Conservation (phyloP, 2,113 vertebrate species). For the Rostratula benghalensis region DNA sequence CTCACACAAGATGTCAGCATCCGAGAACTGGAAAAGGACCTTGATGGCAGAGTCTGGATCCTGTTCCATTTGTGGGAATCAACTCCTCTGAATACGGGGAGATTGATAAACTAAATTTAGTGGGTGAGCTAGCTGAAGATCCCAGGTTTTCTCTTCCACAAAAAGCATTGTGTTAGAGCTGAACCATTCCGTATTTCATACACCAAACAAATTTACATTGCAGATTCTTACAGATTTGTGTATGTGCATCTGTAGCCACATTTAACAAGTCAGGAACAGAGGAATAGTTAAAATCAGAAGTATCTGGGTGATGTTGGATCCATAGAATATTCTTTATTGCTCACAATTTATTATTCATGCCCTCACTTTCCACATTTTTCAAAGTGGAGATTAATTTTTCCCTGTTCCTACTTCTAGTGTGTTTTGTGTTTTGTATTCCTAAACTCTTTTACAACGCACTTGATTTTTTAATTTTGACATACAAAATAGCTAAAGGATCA, state of each 20-base stretch:
- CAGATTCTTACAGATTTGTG: neutral
- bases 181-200: neutral
- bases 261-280: neutral
- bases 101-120: neutral
- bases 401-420: neutral
- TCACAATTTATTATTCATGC: neutral
- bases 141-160: neutral
- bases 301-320: neutral
- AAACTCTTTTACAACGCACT: neutral
- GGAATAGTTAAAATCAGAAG: neutral
- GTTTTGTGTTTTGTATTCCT: neutral
- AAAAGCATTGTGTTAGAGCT: neutral
- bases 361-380: neutral
- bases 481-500: neutral
- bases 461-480: neutral
- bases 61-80: neutral
- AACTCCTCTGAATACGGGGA: neutral
- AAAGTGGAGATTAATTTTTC: neutral
- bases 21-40: neutral
- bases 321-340: neutral
- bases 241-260: neutral
- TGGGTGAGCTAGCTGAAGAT: neutral
- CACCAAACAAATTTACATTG: neutral
- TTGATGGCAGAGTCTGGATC: neutral
- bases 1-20: neutral